Conservation (phyloP, 2,797 vertebrate genomes). For the Erethizon dorsatum region DNA sequence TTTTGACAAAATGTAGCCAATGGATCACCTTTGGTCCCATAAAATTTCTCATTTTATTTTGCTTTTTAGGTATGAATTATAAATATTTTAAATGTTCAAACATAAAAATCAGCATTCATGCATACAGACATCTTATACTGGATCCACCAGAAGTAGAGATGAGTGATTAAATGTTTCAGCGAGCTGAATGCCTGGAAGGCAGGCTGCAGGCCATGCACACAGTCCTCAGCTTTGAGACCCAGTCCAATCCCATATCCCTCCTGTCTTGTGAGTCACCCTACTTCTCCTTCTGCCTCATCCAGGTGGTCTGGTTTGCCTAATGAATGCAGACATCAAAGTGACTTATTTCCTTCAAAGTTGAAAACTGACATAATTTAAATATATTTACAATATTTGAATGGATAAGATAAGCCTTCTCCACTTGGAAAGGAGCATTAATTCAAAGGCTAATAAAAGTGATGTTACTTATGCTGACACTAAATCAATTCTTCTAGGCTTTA, state of each 20-base stretch:
- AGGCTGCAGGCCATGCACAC: rapidly evolving
- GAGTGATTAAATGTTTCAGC: too few species aligned
- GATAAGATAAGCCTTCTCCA: background rate
- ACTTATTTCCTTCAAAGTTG: background rate
- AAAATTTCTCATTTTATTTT: background rate
- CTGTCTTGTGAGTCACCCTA: background rate
- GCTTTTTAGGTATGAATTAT: background rate
- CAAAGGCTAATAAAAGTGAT: conserved; percentile 32
- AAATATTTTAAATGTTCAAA: background rate
- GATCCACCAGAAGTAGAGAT: background rate
- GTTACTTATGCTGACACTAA: conserved; percentile 69
- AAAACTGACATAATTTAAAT: conserved; percentile 1
- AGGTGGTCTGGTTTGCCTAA: background rate
- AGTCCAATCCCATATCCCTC: too few species aligned
- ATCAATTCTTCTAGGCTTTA: conserved; percentile 77
- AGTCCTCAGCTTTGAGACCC: rapidly evolving
- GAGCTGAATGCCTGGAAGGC: background rate
- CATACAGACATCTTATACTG: background rate
- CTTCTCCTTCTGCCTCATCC: background rate
- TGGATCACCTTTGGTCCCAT: background rate
- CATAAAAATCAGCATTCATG: background rate
- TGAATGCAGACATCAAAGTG: background rate
- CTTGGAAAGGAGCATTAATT: background rate
- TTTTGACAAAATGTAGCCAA: background rate
- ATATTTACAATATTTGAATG: background rate